Percentiles rank a stretch among this genome's conserved stretches.
Evolutionary conservation across 1,140 invertebrate genomes (phyloP).

Genomic region (Pachypeltis micranthus): DNA sequence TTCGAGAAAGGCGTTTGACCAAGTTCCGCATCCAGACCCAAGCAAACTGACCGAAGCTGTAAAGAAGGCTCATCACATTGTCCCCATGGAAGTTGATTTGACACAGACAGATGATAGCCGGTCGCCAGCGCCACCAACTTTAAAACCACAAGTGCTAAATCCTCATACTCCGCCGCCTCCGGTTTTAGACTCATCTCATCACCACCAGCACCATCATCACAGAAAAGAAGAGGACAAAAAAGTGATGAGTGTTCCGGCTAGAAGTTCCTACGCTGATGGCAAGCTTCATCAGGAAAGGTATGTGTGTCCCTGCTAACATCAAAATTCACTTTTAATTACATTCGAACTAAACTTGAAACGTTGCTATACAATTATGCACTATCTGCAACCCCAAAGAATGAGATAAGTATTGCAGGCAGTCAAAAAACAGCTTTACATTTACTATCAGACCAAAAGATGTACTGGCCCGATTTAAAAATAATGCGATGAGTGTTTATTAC

Average conservation of each 20-base stretch:
- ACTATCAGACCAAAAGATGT: no score
- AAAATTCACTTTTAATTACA: no score
- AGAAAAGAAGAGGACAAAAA: neutral
- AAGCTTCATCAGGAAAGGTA: neutral
- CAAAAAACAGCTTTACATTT: no score
- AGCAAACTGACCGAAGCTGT: neutral
- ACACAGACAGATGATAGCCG: conserved; percentile 13
- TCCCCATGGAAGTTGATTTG: conserved; percentile 17
- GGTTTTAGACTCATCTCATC: neutral
- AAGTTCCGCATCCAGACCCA: neutral
- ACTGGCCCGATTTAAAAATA: no score
- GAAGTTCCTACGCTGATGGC: neutral
- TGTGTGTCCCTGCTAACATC: no score
- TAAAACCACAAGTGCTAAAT: neutral
- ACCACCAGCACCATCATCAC: neutral
- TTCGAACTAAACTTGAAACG: no score
- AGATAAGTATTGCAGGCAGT: no score
- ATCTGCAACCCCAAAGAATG: no score
- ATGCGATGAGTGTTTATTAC: no score
- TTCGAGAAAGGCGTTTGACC: neutral
- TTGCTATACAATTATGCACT: no score
- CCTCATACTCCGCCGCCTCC: neutral
- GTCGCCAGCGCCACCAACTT: conserved; percentile 3
- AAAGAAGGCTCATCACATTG: neutral
- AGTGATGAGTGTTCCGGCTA: neutral